phyloP scores from a whole-genome alignment of 2,797 vertebrate species.

The Ceyx erithaca region DNA sequence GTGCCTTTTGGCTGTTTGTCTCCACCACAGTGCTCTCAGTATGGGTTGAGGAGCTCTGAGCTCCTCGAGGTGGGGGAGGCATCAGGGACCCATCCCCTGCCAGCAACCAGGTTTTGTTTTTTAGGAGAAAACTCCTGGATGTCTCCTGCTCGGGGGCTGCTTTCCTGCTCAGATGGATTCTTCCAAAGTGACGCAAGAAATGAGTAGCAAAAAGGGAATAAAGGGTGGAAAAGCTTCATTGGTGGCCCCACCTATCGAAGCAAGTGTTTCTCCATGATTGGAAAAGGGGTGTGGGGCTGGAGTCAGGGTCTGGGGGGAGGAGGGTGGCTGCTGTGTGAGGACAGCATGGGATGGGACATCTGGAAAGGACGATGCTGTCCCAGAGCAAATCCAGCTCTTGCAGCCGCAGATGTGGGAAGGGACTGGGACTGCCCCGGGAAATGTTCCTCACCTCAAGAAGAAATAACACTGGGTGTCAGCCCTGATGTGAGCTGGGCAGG shows the following conservation, averaged over 20 bases:
- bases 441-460: not conserved
- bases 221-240: not conserved
- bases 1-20: rapidly evolving
- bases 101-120: not conserved
- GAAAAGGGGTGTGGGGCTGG: not conserved
- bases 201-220: not conserved
- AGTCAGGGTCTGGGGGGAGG: too few species aligned
- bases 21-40: not conserved
- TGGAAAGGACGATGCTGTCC: not conserved
- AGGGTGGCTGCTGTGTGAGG: not conserved
- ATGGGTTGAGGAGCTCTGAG: too few species aligned
- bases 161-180: not conserved
- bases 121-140: not conserved
- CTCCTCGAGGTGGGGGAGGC: not conserved
- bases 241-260: rapidly evolving
- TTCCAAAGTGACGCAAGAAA: not conserved
- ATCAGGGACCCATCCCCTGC: not conserved
- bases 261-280: not conserved
- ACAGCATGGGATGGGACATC: not conserved
- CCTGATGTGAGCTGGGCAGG: not conserved
- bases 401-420: not conserved
- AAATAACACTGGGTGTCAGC: not conserved
- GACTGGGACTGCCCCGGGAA: rapidly evolving
- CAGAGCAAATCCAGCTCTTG: not conserved
- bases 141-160: not conserved